Evolutionary conservation across 1,140 invertebrate genomes (phyloP).

Genomic region (Plutomurus gul): DNA sequence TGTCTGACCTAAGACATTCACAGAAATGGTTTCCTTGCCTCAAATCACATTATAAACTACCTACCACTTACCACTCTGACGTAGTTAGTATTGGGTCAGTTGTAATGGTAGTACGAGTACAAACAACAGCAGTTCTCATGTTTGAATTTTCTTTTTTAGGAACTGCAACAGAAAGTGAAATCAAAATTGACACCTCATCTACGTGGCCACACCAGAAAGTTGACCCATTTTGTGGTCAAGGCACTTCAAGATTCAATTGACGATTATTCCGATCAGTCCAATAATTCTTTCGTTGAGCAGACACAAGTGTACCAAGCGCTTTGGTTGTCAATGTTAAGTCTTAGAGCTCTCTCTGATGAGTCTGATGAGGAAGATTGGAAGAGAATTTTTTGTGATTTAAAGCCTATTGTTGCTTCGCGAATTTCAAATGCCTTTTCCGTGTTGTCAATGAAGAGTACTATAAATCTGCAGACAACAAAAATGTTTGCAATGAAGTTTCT

Average conservation of each 20-base stretch:
- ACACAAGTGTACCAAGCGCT: neutral
- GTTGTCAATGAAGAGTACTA: neutral
- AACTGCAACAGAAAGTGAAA: neutral
- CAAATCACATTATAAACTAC: no score
- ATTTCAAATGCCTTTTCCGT: neutral
- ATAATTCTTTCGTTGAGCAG: neutral
- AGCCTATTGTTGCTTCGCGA: neutral
- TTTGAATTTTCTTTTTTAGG: conserved; percentile 15
- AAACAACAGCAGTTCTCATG: no score
- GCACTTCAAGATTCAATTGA: neutral
- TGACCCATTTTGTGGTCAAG: conserved; percentile 19
- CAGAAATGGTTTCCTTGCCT: no score
- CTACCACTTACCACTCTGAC: no score
- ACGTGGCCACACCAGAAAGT: conserved; percentile 23
- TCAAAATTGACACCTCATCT: conserved; percentile 31
- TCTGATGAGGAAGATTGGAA: neutral
- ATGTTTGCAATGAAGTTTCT: conserved; percentile 20
- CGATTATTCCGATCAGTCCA: neutral
- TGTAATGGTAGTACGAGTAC: no score
- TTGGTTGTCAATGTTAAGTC: neutral
- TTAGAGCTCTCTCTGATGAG: neutral
- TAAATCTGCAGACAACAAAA: neutral
- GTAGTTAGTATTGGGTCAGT: no score
- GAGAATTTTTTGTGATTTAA: neutral
- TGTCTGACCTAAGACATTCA: no score